Evolutionary conservation across 2,113 vertebrate species (phyloP).

Genomic region (Cinclus mexicanus): DNA sequence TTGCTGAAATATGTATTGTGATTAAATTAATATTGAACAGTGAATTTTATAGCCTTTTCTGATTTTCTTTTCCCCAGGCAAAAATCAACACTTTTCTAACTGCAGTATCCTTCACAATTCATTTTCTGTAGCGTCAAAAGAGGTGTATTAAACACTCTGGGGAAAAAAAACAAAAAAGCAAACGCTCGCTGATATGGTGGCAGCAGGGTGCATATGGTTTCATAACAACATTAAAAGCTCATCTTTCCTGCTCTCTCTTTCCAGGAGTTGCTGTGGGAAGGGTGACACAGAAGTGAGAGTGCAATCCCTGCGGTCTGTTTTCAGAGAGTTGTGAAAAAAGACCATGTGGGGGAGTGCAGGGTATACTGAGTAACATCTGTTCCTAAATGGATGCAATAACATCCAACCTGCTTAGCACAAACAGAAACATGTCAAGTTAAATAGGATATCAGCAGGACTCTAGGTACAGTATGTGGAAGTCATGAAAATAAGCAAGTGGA

Average conservation of each 20-base stretch:
- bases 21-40: slow-evolving; percentile 51
- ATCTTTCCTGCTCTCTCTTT: slow-evolving; percentile 29
- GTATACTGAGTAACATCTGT: slow-evolving; percentile 31
- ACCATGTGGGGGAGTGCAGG: not conserved
- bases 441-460: not conserved
- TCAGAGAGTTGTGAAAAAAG: slow-evolving; percentile 17
- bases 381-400: slow-evolving; percentile 15
- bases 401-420: slow-evolving; percentile 2
- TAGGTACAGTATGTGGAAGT: not conserved
- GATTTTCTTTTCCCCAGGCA: slow-evolving; percentile 49
- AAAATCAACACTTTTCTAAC: slow-evolving; percentile 35
- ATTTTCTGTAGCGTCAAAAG: slow-evolving; percentile 14
- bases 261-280: slow-evolving; percentile 28
- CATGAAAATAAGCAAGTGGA: not conserved
- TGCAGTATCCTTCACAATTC: not conserved
- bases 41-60: slow-evolving; percentile 18
- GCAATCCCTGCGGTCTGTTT: not conserved
- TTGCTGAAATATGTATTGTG: slow-evolving; percentile 40
- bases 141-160: slow-evolving; percentile 26
- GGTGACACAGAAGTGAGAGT: not conserved
- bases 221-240: slow-evolving; percentile 46
- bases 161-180: not conserved
- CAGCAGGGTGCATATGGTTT: slow-evolving; percentile 20
- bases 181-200: not conserved
- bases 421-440: slow-evolving; percentile 12